Conservation (phyloP, 2,797 vertebrate genomes). For the Tiaroga cobitis region DNA sequence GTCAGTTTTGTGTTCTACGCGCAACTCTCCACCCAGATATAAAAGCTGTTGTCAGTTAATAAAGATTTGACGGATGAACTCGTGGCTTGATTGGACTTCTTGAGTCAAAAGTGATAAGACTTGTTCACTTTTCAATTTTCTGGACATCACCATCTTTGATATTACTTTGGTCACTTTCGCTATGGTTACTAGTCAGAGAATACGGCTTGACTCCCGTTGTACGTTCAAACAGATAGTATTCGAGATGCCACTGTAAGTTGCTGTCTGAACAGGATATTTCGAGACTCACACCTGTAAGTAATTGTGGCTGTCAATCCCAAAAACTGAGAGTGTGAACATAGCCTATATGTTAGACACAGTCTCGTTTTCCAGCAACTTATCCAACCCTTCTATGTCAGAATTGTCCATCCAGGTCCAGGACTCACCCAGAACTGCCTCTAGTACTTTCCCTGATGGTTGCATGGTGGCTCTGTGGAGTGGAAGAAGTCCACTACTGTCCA, state of each 20-base stretch:
- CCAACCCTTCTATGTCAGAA: background rate
- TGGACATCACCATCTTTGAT: background rate
- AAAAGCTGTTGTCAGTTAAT: background rate
- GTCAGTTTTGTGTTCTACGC: background rate
- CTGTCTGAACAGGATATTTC: background rate
- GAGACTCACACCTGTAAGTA: background rate
- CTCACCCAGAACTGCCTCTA: conserved; percentile 83
- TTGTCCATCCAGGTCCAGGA: background rate
- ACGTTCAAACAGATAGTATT: background rate
- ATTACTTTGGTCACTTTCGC: background rate
- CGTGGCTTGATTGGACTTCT: background rate
- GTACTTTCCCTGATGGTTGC: conserved; percentile 79
- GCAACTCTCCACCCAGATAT: background rate
- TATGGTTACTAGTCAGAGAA: background rate
- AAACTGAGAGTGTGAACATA: background rate
- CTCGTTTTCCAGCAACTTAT: background rate
- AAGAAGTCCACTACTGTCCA: conserved; percentile 83
- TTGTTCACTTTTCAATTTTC: background rate
- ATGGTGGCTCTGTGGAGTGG: conserved; percentile 82
- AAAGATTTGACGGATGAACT: background rate
- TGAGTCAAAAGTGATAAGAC: background rate
- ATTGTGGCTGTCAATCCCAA: background rate
- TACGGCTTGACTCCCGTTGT: background rate
- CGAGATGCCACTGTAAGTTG: background rate
- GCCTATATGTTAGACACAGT: background rate